These are phyloP conservation scores for Hyalella azteca DNA, from an alignment of 2,888 invertebrate genomes.

Conservation along the genomic window DNA sequence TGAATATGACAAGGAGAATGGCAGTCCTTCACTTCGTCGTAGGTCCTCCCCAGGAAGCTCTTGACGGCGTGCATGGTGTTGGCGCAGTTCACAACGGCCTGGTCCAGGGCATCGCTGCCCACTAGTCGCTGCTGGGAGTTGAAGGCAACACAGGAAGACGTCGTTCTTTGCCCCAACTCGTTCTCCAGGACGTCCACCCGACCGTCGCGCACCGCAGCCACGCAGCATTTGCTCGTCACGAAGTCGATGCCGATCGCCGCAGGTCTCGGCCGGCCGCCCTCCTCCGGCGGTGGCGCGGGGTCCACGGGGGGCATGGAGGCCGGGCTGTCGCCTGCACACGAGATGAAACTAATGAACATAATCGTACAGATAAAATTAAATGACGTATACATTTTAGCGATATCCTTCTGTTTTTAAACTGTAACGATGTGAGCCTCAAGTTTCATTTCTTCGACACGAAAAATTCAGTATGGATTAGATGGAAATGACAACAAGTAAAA, in stretches of 20 bases:
- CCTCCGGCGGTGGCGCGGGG: too few species aligned
- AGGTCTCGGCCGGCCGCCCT: not conserved
- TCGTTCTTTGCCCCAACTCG: constrained; percentile 27
- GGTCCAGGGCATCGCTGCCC: not conserved
- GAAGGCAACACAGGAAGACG: constrained; percentile 29
- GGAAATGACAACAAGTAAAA: too few species aligned
- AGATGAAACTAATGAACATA: too few species aligned
- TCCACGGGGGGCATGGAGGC: too few species aligned
- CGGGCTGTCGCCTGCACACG: too few species aligned
- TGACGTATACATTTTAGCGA: too few species aligned
- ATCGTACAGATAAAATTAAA: too few species aligned
- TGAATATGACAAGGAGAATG: not conserved
- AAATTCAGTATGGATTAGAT: too few species aligned
- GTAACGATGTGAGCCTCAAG: too few species aligned
- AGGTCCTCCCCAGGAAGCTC: not conserved
- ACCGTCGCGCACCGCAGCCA: constrained; percentile 27
- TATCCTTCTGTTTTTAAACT: too few species aligned
- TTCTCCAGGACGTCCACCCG: not conserved
- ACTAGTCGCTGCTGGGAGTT: constrained; percentile 11
- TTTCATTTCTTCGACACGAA: too few species aligned
- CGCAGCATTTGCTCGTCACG: constrained; percentile 12
- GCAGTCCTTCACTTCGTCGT: not conserved
- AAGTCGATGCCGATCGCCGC: constrained; percentile 22
- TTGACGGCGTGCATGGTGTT: constrained; percentile 20
- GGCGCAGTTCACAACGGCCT: constrained; percentile 4